These are phyloP conservation scores for Drosophila mimetica DNA, from an alignment of 2,888 invertebrate genomes.

Conservation along the genomic window DNA sequence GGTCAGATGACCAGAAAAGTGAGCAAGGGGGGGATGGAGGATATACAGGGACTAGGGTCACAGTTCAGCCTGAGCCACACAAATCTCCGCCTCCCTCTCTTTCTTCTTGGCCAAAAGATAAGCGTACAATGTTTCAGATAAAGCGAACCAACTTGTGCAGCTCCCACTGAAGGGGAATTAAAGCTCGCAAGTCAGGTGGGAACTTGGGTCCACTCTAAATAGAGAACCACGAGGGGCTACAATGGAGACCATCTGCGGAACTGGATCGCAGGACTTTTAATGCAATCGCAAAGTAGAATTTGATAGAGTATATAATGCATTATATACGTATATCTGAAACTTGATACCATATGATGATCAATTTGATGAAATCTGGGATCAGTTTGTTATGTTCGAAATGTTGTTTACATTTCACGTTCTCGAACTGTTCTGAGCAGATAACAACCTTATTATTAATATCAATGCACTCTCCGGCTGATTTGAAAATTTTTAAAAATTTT, in stretches of 20 bases:
- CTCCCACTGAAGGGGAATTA: slow-evolving; percentile 16
- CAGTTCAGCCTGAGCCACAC: slow-evolving; percentile 28
- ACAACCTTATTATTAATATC: no score
- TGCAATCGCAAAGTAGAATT: neutral
- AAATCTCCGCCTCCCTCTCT: slow-evolving; percentile 11
- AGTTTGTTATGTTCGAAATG: no score
- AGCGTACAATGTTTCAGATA: slow-evolving; percentile 31
- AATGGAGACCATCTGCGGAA: neutral
- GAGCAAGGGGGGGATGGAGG: no score
- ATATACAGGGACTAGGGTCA: slow-evolving; percentile 3
- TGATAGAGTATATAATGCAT: no score
- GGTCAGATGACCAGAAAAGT: slow-evolving; percentile 9
- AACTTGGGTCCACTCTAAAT: neutral
- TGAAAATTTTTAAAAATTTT: no score
- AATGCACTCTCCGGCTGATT: no score
- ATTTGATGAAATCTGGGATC: no score
- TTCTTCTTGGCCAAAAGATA: slow-evolving; percentile 8
- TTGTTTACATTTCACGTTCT: no score
- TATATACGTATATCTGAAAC: no score
- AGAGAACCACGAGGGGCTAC: neutral
- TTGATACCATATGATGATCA: no score
- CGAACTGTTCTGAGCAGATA: no score
- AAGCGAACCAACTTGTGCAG: slow-evolving; percentile 12
- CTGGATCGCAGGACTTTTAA: neutral
- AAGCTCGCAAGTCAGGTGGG: slow-evolving; percentile 23